phyloP scores from a whole-genome alignment of 1,140 invertebrate genomes.

The Ericerus pela region DNA sequence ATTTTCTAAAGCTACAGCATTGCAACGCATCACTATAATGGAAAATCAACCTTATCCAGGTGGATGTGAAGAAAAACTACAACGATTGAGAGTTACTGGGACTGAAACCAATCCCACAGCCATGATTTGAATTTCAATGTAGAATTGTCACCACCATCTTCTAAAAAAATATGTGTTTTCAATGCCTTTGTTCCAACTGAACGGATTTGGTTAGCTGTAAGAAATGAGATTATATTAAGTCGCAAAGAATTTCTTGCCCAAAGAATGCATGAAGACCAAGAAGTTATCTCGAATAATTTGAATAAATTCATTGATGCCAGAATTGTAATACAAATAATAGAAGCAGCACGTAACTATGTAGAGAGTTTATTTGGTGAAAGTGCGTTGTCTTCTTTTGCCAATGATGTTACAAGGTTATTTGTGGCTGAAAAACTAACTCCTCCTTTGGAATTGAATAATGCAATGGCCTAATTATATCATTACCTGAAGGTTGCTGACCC shows the following conservation, averaged over 20 bases:
- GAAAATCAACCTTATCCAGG: slow-evolving; percentile 6
- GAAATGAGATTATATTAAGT: background rate
- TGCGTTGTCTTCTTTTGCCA: no score
- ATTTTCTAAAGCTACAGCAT: background rate
- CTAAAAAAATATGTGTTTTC: background rate
- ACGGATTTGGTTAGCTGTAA: background rate
- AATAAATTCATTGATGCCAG: slow-evolving; percentile 12
- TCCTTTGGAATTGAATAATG: no score
- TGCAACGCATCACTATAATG: background rate
- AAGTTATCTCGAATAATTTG: background rate
- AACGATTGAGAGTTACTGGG: background rate
- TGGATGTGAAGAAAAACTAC: background rate
- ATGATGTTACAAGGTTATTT: no score
- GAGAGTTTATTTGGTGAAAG: no score
- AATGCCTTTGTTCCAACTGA: background rate
- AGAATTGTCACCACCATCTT: background rate
- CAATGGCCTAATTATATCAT: no score
- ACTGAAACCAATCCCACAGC: background rate
- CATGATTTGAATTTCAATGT: no score
- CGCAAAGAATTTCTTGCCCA: slow-evolving; percentile 8
- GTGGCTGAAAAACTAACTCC: no score
- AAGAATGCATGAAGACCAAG: background rate
- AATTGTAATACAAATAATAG: no score
- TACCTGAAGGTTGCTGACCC: background rate
- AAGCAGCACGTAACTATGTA: no score